phyloP scores from a whole-genome alignment of 2,797 vertebrate species.

The Melanotaenia parkinsoni region DNA sequence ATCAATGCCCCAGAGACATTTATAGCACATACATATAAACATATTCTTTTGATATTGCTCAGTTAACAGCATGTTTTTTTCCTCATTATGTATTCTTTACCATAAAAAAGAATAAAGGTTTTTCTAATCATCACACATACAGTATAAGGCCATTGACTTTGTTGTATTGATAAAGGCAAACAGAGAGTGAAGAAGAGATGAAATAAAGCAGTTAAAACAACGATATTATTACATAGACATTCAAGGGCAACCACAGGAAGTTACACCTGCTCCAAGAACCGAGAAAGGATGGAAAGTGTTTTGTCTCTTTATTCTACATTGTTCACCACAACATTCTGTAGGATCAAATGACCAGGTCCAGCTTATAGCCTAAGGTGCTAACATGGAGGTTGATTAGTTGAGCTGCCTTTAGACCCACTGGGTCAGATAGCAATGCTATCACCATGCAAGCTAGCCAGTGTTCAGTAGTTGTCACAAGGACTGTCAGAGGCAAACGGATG shows the following conservation, averaged over 20 bases:
- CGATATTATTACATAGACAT: slow-evolving; percentile 21
- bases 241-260: slow-evolving; percentile 45
- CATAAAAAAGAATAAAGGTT: not conserved
- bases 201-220: slow-evolving; percentile 24
- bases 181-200: slow-evolving; percentile 33
- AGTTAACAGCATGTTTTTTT: not conserved
- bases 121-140: slow-evolving; percentile 10
- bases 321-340: slow-evolving; percentile 25
- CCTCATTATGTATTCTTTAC: slow-evolving; percentile 2
- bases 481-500: slow-evolving; percentile 47
- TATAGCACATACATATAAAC: not conserved
- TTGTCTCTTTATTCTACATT: slow-evolving; percentile 48
- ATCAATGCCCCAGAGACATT: not conserved
- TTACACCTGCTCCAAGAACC: slow-evolving; percentile 20
- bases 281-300: slow-evolving; percentile 46
- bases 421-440: slow-evolving; percentile 45
- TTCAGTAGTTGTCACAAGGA: slow-evolving; percentile 6
- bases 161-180: slow-evolving; percentile 34
- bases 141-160: slow-evolving; percentile 28
- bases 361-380: slow-evolving; percentile 23
- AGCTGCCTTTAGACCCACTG: slow-evolving; percentile 41
- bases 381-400: slow-evolving; percentile 46
- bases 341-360: slow-evolving; percentile 39
- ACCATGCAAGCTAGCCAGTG: slow-evolving; percentile 10
- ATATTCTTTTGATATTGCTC: not conserved